Evolutionary conservation across 2,888 invertebrate species (phyloP).

Genomic region (Elysia crispata): DNA sequence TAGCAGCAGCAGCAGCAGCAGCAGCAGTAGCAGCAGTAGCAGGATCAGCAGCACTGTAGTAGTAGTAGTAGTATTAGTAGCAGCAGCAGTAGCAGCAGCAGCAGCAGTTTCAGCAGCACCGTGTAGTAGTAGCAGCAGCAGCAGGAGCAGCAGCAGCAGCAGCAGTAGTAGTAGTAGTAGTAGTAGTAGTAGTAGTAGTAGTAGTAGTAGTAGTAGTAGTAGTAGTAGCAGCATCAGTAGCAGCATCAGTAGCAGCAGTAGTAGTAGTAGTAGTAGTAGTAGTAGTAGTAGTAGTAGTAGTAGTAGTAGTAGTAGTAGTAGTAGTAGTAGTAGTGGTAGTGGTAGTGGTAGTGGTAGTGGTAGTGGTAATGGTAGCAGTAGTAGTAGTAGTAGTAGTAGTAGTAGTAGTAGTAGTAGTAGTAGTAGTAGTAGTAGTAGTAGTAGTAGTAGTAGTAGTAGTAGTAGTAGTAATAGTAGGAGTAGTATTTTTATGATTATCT

Average conservation of each 20-base stretch:
- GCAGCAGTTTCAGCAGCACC: too few species aligned
- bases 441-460: constrained; percentile 21
- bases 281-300: constrained; percentile 30
- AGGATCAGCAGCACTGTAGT: too few species aligned
- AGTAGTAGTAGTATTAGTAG: too few species aligned
- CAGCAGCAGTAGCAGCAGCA: too few species aligned
- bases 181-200: constrained; percentile 14
- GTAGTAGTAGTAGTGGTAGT: constrained; percentile 28
- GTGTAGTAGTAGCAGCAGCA: not conserved
- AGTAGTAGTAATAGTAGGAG: too few species aligned
- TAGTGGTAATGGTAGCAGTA: constrained; percentile 10
- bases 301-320: constrained; percentile 34
- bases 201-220: constrained; percentile 19
- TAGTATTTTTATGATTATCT: too few species aligned
- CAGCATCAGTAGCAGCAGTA: too few species aligned
- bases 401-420: constrained; percentile 12
- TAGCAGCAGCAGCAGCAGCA: too few species aligned
- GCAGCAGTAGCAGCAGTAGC: too few species aligned
- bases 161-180: constrained; percentile 12
- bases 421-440: not conserved
- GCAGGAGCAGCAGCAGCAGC: constrained; percentile 6
- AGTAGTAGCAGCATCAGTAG: too few species aligned
- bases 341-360: too few species aligned
- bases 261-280: too few species aligned
- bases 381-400: constrained; percentile 23